Conservation (phyloP, 2,113 vertebrate genomes). For the Camarhynchus parvulus region DNA sequence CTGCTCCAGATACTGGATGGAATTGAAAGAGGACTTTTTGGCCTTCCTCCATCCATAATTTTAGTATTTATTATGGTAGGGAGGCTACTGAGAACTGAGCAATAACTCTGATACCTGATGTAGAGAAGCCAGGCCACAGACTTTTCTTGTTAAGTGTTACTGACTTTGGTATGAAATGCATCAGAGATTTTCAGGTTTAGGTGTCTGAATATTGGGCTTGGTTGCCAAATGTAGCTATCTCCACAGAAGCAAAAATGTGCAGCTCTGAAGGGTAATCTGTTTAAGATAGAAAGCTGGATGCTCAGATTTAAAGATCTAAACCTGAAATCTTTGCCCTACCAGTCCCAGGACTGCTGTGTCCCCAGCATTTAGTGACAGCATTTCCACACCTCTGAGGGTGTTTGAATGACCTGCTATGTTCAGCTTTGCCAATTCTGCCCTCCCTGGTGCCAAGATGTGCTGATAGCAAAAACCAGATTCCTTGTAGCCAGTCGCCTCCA, state of each 20-base stretch:
- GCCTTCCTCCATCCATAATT: background rate
- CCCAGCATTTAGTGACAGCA: background rate
- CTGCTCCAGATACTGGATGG: background rate
- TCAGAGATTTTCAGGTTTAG: background rate
- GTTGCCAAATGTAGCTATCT: background rate
- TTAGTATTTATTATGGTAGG: background rate
- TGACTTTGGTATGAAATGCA: background rate
- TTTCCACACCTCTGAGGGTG: background rate
- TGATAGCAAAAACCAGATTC: background rate
- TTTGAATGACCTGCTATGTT: background rate
- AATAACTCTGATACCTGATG: accelerated
- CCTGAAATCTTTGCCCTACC: background rate
- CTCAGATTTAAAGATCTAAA: background rate
- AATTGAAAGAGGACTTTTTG: background rate
- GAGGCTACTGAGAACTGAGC: background rate
- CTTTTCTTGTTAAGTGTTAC: background rate
- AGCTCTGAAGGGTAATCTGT: background rate
- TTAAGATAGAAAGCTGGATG: background rate
- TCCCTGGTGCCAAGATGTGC: background rate
- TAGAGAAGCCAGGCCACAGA: background rate
- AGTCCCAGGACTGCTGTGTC: background rate
- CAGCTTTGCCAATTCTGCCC: background rate
- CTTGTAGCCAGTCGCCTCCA: accelerated
- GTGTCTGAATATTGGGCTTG: background rate
- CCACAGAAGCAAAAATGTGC: background rate